These are phyloP conservation scores for Anthopleura sola DNA, from an alignment of 64 coral and sea anemone genomes.

Conservation along the genomic window DNA sequence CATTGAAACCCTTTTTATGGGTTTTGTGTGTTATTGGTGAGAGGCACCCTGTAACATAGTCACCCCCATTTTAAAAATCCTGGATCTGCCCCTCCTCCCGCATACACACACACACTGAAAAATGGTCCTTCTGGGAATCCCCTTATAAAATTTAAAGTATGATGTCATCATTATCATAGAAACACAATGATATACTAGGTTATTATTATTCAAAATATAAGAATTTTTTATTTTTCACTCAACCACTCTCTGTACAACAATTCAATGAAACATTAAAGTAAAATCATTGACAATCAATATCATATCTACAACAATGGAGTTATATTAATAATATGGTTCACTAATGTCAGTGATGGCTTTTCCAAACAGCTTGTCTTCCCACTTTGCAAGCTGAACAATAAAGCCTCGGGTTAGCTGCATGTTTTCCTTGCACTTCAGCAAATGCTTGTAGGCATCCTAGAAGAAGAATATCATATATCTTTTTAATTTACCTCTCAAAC, in stretches of 20 bases:
- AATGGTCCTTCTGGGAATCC: too few species aligned
- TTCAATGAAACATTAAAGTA: background rate
- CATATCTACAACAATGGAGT: background rate
- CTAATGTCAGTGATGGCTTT: constrained; percentile 80
- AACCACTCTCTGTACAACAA: background rate
- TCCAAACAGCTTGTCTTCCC: constrained; percentile 87
- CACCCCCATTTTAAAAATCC: too few species aligned
- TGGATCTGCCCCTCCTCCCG: too few species aligned
- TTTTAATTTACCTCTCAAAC: too few species aligned
- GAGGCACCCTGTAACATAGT: too few species aligned
- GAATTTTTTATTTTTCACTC: background rate
- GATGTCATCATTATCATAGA: too few species aligned
- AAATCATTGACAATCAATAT: background rate
- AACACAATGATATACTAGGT: too few species aligned
- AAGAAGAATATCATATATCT: too few species aligned
- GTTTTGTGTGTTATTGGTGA: too few species aligned
- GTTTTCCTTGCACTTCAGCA: constrained; percentile 81
- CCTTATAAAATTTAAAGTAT: too few species aligned
- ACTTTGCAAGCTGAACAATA: constrained; percentile 84
- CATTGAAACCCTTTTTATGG: too few species aligned
- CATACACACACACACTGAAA: too few species aligned
- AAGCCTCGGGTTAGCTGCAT: constrained; percentile 92
- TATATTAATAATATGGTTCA: constrained; percentile 68
- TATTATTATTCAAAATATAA: background rate
- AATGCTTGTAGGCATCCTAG: constrained; percentile 78